Percentiles rank a stretch among this genome's conserved stretches.
Conservation (phyloP, 2,797 vertebrate genomes). For the Crax fasciolata region DNA sequence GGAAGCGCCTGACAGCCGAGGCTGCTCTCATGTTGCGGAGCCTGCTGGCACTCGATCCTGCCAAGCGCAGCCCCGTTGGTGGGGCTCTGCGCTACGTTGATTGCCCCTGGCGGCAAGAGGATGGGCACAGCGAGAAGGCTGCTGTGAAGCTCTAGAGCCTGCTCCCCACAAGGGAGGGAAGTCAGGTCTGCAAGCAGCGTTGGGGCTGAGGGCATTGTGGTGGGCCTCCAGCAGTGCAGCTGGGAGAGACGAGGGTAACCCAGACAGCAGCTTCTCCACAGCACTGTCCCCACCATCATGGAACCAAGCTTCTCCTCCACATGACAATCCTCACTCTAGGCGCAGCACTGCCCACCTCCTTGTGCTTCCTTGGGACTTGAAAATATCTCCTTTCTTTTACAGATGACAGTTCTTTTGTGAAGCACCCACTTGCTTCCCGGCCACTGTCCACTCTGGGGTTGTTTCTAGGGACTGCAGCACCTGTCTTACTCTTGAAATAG, state of each 20-base stretch:
- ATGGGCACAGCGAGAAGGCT: fast-evolving
- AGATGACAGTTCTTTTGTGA: fast-evolving
- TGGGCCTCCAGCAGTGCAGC: not conserved
- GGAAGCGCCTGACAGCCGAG: slow-evolving; percentile 86
- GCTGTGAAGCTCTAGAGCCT: not conserved
- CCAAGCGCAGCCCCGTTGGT: slow-evolving; percentile 33
- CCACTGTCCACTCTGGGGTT: not conserved
- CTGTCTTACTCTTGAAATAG: not conserved
- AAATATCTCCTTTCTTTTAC: not conserved
- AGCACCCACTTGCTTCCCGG: not conserved
- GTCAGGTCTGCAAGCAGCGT: not conserved
- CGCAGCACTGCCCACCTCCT: not conserved
- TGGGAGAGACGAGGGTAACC: fast-evolving
- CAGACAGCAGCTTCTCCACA: not conserved
- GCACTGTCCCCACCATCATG: not conserved
- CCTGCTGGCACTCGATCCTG: slow-evolving; percentile 67
- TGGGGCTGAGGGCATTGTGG: fast-evolving
- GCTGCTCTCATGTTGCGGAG: slow-evolving; percentile 65
- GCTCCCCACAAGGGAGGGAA: fast-evolving
- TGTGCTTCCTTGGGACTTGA: not conserved
- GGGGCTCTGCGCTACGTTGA: not conserved
- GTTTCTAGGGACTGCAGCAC: not conserved
- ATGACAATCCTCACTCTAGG: not conserved
- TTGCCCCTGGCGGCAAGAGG: slow-evolving; percentile 64
- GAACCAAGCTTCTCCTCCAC: not conserved